A percentile compares a stretch with the other conserved stretches of the same genome.
Conservation (phyloP, 1,140 invertebrate species). For the Magallana ariakensis region DNA sequence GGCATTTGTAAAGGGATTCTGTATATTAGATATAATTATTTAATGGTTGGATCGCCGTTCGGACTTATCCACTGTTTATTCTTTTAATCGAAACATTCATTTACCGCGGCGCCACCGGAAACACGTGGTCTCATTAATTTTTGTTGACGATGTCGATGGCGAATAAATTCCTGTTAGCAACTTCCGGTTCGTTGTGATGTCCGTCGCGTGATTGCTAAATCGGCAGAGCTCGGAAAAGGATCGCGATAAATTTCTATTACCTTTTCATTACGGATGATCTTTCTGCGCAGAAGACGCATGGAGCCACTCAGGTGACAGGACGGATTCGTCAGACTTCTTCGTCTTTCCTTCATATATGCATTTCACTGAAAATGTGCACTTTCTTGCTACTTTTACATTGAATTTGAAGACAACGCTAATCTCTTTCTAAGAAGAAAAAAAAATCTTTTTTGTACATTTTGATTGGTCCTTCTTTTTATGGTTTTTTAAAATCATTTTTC, state of each 20-base stretch:
- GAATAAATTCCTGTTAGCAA: slow-evolving; percentile 38
- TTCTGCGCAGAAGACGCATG: background rate
- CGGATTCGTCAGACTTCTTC: too few relatives aligned
- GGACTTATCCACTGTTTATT: slow-evolving; percentile 24
- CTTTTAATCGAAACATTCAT: slow-evolving; percentile 38
- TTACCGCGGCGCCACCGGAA: slow-evolving; percentile 33
- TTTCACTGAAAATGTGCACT: too few relatives aligned
- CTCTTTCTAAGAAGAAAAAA: too few relatives aligned
- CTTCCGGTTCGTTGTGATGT: slow-evolving; percentile 32
- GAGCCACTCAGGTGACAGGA: background rate
- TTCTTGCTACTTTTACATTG: too few relatives aligned
- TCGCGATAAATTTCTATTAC: slow-evolving; percentile 31
- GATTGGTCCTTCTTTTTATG: too few relatives aligned
- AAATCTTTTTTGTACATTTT: too few relatives aligned
- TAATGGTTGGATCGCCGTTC: slow-evolving; percentile 21
- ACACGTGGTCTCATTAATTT: slow-evolving; percentile 30
- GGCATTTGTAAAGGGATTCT: slow-evolving; percentile 31
- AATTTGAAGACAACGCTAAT: too few relatives aligned
- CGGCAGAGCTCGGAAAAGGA: slow-evolving; percentile 6
- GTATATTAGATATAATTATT: slow-evolving; percentile 36
- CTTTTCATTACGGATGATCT: background rate
- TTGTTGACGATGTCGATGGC: slow-evolving; percentile 26
- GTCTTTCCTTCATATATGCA: too few relatives aligned
- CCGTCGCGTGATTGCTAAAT: slow-evolving; percentile 26
- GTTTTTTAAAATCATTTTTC: too few relatives aligned